Evolutionary conservation across 2,888 invertebrate genomes (phyloP).

Genomic region (Meiosimyza platycephala): DNA sequence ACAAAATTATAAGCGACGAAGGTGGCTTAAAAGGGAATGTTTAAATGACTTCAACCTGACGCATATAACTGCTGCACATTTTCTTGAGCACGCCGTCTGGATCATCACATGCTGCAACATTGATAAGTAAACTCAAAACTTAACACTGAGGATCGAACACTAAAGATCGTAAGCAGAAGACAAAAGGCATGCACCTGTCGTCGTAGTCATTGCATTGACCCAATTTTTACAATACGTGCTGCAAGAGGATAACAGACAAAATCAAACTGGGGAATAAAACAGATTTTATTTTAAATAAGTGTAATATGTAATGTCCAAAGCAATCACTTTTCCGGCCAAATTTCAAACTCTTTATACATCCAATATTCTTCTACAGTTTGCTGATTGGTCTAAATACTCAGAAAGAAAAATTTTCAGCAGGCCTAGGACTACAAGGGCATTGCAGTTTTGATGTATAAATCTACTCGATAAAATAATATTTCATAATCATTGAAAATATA

Average conservation of each 20-base stretch:
- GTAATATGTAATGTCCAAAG: too few relatives aligned
- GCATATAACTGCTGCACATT: constrained; percentile 32
- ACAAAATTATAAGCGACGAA: constrained; percentile 23
- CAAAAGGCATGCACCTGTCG: constrained; percentile 34
- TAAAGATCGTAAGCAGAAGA: constrained; percentile 5
- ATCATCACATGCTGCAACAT: constrained; percentile 34
- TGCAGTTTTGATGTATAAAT: too few relatives aligned
- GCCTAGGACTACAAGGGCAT: too few relatives aligned
- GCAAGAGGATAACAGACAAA: background rate
- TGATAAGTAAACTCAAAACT: background rate
- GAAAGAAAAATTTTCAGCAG: too few relatives aligned
- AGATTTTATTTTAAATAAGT: constrained; percentile 7
- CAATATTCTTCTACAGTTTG: too few relatives aligned
- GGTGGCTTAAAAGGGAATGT: constrained; percentile 35
- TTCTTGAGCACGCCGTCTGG: constrained; percentile 31
- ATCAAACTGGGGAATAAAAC: background rate
- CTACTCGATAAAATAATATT: too few relatives aligned
- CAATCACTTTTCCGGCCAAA: too few relatives aligned
- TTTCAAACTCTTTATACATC: too few relatives aligned
- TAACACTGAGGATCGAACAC: background rate
- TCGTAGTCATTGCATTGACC: constrained; percentile 35
- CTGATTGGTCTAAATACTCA: too few relatives aligned
- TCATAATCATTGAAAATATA: too few relatives aligned
- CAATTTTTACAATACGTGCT: constrained; percentile 20
- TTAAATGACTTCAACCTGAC: constrained; percentile 36